Base-by-base conservation (phyloP, 1,140 invertebrate genomes). In the Drosophila ambigua region DNA sequence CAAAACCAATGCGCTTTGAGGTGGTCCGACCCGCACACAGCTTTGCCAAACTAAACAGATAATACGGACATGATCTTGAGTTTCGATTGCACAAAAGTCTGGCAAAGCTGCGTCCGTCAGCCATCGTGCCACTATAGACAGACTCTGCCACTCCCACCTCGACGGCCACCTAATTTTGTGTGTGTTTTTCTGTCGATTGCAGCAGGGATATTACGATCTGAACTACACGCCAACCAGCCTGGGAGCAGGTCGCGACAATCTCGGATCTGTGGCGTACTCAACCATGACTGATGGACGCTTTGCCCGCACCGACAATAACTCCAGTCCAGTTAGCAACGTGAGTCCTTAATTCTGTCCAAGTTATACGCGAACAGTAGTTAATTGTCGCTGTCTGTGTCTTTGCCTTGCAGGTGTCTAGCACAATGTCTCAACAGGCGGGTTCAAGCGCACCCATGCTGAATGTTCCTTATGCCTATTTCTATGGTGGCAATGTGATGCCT, bases 221-320 rank as follows among this genome's bases (percentile, higher is more conserved):
- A 93, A 93, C 90, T 95, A 94, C 91, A 95, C 94, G 91, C 94
- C 93, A 55, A 94, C 94, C 51, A 94, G 93, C 67, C 87, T 94
- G 72, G 85, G 88, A 20, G 93, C 94, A 41, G 93, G 94, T n/a
- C 93, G 96, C 63, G 95, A 95, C 89, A 92, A 91, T 74, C 91
- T 96, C 43, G 95, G 94, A 24, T 95, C 94, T 80, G 95, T 96
- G 51, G 95, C 95, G 63, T 97, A 97, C 93, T 95, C 95, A 79
- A 90, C 91, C 49, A 95, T 94, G 93, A 93, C 93, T 92, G 96
- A 96, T 91, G 95, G 94, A 60, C 95, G 96, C 91, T 96, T 96
- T 91, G 93, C 95, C 49, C 93, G 96, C 82, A 95, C 95, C 61
- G 97, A 97, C 91, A 96, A 96, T 92, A 97, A 97, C 92, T 96